These are phyloP conservation scores for Drosophila mayaguana DNA, from an alignment of 2,888 invertebrate species.

Conservation along the genomic window DNA sequence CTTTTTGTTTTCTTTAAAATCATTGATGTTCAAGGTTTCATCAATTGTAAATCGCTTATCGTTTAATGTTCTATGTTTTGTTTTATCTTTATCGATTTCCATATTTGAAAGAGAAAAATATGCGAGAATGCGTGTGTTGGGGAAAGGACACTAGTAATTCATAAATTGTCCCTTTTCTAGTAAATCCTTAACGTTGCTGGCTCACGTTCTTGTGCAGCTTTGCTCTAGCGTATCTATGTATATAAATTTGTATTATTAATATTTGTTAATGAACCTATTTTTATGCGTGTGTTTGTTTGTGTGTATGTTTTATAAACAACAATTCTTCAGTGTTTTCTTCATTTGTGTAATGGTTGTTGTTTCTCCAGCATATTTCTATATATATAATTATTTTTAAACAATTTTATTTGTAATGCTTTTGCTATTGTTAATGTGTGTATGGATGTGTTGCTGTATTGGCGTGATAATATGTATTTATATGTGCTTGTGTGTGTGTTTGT, in stretches of 20 bases:
- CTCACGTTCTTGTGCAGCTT: slow-evolving; percentile 23
- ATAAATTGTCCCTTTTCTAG: slow-evolving; percentile 52
- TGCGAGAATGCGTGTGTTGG: slow-evolving; percentile 50
- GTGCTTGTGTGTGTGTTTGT: slow-evolving; percentile 26
- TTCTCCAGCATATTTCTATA: slow-evolving; percentile 32
- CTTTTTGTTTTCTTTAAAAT: slow-evolving; percentile 60
- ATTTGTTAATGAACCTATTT: slow-evolving; percentile 34
- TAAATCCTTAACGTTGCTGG: slow-evolving; percentile 39
- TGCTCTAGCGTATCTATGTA: slow-evolving; percentile 36
- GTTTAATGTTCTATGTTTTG: slow-evolving; percentile 24
- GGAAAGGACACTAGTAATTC: slow-evolving; percentile 73
- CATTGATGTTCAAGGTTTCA: slow-evolving; percentile 60
- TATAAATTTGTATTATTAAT: slow-evolving; percentile 17
- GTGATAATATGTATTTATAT: slow-evolving; percentile 19
- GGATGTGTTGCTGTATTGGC: slow-evolving; percentile 17
- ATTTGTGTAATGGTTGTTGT: slow-evolving; percentile 28
- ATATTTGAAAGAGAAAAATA: slow-evolving; percentile 60
- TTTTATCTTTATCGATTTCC: slow-evolving; percentile 50
- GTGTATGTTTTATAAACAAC: slow-evolving; percentile 48
- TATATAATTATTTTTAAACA: slow-evolving; percentile 51
- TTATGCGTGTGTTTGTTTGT: slow-evolving; percentile 21
- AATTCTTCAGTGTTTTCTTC: slow-evolving; percentile 25
- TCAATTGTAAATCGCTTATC: slow-evolving; percentile 47
- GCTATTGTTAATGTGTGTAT: slow-evolving; percentile 41
- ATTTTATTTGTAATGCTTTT: slow-evolving; percentile 46